Base-by-base conservation (phyloP, 2,888 invertebrate genomes). In the Acrobasis suavella region DNA sequence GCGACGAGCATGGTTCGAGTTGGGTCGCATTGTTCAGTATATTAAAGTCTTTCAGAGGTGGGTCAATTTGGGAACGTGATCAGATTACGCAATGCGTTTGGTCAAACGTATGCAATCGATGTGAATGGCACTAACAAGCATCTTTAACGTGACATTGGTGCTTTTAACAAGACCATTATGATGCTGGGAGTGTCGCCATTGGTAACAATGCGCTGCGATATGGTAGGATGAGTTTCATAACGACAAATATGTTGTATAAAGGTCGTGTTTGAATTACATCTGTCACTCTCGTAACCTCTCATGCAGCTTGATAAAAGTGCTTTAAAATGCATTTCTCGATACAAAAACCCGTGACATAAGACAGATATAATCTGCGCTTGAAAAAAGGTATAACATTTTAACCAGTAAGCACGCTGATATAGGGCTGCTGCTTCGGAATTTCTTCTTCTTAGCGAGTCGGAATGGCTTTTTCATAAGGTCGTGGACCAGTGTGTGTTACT, bases 11-110 rank as follows among this genome's bases (percentile, higher is more conserved):
- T 71, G 74, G 76, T 78, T 82, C 77, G 76, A 83, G 82, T 83
- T 78, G 78, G 76, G 82, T 67, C 74, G 81, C 83, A 87, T 88
- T 90, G 89, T 90, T 83, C 86, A 83, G 84, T 87, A 83, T 87
- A 90, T 91, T 88, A 88, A 86, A 88, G 85, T 89, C 78, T 90
- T 90, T 88, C 85, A 87, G 81, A 85, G 83, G 76, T 81, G 80
- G 85, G 81, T 88, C 85, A 87, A 82, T 84, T 85, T 85, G 84
- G 84, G 80, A 82, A 77, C 78, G 83, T 88, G 87, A 89, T 89
- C 80, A 73, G 80, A 81, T 88, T 89, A 82, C 78, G 85, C 82
- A 89, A 89, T 79, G 72, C 70, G 73, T 78, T 80, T 80, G 70
- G 73, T 77, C 76, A 83, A 73, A 75, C 72, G 76, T 81, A 79